Conservation (phyloP, 1,140 invertebrate species). For the Dreissena rostriformis region DNA sequence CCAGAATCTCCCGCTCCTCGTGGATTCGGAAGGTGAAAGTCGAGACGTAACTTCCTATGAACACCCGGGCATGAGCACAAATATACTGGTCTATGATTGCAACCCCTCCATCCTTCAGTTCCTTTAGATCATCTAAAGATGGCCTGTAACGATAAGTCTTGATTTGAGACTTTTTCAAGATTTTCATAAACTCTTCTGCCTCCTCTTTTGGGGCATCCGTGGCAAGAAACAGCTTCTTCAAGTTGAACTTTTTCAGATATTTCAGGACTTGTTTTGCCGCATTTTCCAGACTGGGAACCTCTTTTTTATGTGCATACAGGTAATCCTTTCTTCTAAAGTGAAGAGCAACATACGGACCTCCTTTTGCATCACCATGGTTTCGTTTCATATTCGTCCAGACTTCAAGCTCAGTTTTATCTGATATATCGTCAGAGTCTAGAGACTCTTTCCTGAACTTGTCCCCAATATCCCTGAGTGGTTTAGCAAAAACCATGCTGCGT, state of each 20-base stretch:
- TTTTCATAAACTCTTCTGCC: slow-evolving; percentile 62
- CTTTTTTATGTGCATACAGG: slow-evolving; percentile 85
- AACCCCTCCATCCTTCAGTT: slow-evolving; percentile 91
- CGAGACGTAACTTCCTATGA: slow-evolving; percentile 96
- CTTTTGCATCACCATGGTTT: slow-evolving; percentile 82
- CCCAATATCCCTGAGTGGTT: slow-evolving; percentile 87
- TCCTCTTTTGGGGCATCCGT: slow-evolving; percentile 87
- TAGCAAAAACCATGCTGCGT: slow-evolving; percentile 94
- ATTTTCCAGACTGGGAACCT: slow-evolving; percentile 88
- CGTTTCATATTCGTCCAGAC: slow-evolving; percentile 86
- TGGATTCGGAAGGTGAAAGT: slow-evolving; percentile 98
- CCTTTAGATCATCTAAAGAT: slow-evolving; percentile 69
- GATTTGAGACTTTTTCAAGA: slow-evolving; percentile 74
- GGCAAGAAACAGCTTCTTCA: slow-evolving; percentile 90
- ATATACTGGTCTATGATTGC: slow-evolving; percentile 99
- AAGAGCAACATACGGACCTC: slow-evolving; percentile 89
- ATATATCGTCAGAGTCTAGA: slow-evolving; percentile 87
- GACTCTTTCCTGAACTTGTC: slow-evolving; percentile 86
- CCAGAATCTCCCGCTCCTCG: slow-evolving; percentile 97
- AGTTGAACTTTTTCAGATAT: slow-evolving; percentile 83
- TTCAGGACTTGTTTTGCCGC: slow-evolving; percentile 88
- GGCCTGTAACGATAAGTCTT: slow-evolving; percentile 82
- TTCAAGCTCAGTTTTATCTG: slow-evolving; percentile 84
- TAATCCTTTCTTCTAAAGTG: slow-evolving; percentile 95
- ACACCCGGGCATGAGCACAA: slow-evolving; percentile 90